Percentiles rank a stretch among this genome's conserved stretches.
These are phyloP conservation scores for Pseudoips prasinana DNA, from an alignment of 2,888 invertebrate genomes.

Conservation along the genomic window DNA sequence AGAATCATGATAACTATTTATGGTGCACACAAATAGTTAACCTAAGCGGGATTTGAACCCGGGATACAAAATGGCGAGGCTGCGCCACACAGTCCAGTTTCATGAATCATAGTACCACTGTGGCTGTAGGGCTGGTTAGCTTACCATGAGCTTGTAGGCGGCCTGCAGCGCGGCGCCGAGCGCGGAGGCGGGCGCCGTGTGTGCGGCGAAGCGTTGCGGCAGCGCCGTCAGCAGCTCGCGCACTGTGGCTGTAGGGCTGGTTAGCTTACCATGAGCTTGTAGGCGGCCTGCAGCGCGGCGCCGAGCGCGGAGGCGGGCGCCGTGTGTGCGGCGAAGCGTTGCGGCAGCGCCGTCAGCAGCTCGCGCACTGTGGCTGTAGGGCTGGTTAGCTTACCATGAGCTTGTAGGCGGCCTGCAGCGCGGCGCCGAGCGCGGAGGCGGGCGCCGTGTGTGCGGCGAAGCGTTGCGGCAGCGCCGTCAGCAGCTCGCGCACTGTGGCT, in stretches of 20 bases:
- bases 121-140: too few relatives aligned
- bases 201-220: conserved; percentile 87
- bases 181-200: conserved; percentile 87
- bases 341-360: conserved; percentile 82
- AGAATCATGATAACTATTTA: too few relatives aligned
- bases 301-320: conserved; percentile 92
- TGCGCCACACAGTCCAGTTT: too few relatives aligned
- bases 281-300: conserved; percentile 95
- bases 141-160: conserved; percentile 94
- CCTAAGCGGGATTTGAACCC: too few relatives aligned
- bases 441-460: conserved; percentile 87
- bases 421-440: conserved; percentile 94
- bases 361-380: conserved; percentile 28
- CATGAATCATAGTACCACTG: too few relatives aligned
- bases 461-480: conserved; percentile 89
- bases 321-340: conserved; percentile 84
- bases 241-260: conserved; percentile 71
- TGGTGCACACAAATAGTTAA: too few relatives aligned
- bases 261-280: conserved; percentile 91
- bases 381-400: conserved; percentile 86
- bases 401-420: conserved; percentile 95
- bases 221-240: conserved; percentile 53
- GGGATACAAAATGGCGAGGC: too few relatives aligned
- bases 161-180: conserved; percentile 96
- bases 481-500: conserved; percentile 83